Evolutionary conservation across 2,888 invertebrate genomes (phyloP), one percentile per base, ranked within the genome.

Genomic region (Pristionchus fissidentatus): DNA sequence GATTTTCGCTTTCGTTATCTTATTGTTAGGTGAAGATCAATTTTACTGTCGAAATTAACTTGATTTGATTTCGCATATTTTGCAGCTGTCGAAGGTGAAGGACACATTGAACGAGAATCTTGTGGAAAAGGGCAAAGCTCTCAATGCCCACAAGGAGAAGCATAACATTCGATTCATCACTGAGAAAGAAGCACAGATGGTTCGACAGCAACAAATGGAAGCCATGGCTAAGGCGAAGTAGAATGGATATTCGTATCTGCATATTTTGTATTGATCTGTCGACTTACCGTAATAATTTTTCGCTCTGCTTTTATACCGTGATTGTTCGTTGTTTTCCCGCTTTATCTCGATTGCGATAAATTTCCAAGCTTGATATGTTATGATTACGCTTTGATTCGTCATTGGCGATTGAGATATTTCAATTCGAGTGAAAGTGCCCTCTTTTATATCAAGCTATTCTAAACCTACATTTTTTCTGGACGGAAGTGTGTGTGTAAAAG

Each of bases 131-230:
- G 90, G 90, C 77, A 88, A 89, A 84, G 90, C 89, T 66, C 83
- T 90, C 81, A 90, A 90, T 83, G 77, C 80, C 1, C 87, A 90
- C 87, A 90, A 90, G 70, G 82, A 84, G 38, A 87, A 88, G 46
- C 88, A 90, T 85, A 90, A 90, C 84, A 90, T 90, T 77, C 87
- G 90, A 10, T 82, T 90, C 35, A 84, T 90, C 41, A 85, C 87
- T 35, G 87, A 90, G 66, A 88, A 90, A 73, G 90, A 90, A 77
- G 84, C 87, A 3, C 66, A 83, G 57, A 87, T 87, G 73, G 43
- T 90, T 55, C 86, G 86, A 70, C 85, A 87, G 84, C 86, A 87
- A 32, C 86, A 89, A 73, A 80, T 83, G 38, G 57, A 29, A n/a
- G 60, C 41, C 19, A n/a, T n/a, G 41, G 57, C n/a, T 3, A 80